Evolutionary conservation across 2,888 invertebrate species (phyloP).

Genomic region (Actias luna): DNA sequence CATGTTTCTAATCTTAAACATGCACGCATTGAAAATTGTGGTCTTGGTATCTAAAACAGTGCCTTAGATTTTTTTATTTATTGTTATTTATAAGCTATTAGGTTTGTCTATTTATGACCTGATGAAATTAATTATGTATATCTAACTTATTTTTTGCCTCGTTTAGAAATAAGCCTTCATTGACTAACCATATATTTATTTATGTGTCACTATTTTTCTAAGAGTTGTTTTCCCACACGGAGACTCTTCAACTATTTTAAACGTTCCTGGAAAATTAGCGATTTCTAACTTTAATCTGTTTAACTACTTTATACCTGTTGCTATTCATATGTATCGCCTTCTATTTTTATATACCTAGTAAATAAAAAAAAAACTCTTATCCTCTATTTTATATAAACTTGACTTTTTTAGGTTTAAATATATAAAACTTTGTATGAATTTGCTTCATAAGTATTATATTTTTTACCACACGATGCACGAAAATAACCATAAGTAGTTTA

Average conservation of each 20-base stretch:
- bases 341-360: background rate
- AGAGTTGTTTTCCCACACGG: slow-evolving; percentile 28
- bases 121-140: slow-evolving; percentile 58
- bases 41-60: slow-evolving; percentile 77
- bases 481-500: background rate
- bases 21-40: slow-evolving; percentile 66
- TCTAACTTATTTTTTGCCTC: slow-evolving; percentile 57
- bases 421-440: background rate
- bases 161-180: slow-evolving; percentile 43
- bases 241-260: background rate
- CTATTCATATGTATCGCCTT: background rate
- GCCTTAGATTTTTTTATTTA: slow-evolving; percentile 80
- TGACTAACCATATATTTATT: slow-evolving; percentile 54
- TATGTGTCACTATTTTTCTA: slow-evolving; percentile 43
- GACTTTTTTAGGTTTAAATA: background rate
- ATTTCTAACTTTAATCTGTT: background rate
- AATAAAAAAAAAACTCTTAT: background rate
- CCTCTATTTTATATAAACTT: background rate
- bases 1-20: slow-evolving; percentile 61
- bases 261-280: background rate
- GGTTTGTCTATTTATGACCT: slow-evolving; percentile 73
- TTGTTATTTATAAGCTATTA: slow-evolving; percentile 77
- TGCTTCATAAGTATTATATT: background rate
- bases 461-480: background rate
- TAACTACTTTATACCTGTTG: background rate